Evolutionary conservation across 1,140 invertebrate genomes (phyloP), one percentile per base, ranked within the genome.

Genomic region (Meloidogyne hapla): DNA sequence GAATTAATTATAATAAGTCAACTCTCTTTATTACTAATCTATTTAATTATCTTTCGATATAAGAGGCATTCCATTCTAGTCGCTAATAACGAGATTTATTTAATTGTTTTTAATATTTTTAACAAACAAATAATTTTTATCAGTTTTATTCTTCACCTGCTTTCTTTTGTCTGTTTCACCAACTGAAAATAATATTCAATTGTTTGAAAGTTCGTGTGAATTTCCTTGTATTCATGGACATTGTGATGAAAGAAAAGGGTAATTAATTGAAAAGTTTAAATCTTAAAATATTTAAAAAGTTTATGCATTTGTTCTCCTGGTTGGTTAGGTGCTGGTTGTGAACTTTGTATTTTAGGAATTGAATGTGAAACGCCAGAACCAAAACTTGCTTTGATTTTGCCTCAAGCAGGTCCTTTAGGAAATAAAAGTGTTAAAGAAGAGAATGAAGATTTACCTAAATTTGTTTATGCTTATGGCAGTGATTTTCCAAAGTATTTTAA

Each of bases 301-400:
- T 3, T 15, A 8, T 73, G 71, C 38, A 12, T 28, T 38, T 73
- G 71, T 38, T 65, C 71, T 13, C 56, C 71, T 40, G 71, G 48
- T 26, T 73, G 71, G 71, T 63, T 63, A 21, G 71, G 71, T 26
- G 42, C 71, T 33, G 71, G 56, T 21, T 73, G 71, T 64, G 71
- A 73, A n/a, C 56, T 73, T 56, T 73, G 71, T 33, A 23, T 64
- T 38, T 21, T 73, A 9, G 48, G 71, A 6, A 13, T 63, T 6
- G 21, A 21, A n/a, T 73, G 71, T 63, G 21, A 23, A 18, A 25
- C 25, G 21, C 2, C 42, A 3, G 12, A 15, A 38, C 56, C 71
- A 2, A 18, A 61, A 64, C 23, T 73, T 38, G 13, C 71, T 15
- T 23, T 73, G 10, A 63, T 73, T 38, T 9, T 73, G 13, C 71